Evolutionary conservation across 2,797 vertebrate species (phyloP).

Genomic region (Ciconia nigra): DNA sequence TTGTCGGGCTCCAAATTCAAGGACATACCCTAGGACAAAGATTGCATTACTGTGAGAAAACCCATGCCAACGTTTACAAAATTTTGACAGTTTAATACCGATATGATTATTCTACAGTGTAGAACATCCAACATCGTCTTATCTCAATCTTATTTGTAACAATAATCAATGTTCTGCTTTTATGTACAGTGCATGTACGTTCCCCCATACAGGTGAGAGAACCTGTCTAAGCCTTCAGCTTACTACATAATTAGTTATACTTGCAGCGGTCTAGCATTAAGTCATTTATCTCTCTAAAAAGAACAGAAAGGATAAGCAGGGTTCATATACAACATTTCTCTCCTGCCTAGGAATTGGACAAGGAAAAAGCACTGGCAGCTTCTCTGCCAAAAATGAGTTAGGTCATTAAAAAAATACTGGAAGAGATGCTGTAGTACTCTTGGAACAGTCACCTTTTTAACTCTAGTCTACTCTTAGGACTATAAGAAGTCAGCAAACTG

Average conservation of each 20-base stretch:
- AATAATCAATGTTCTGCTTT: neutral
- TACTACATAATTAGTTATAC: neutral
- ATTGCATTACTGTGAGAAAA: neutral
- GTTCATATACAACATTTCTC: neutral
- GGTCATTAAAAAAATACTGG: neutral
- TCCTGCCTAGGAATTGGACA: neutral
- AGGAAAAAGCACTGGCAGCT: neutral
- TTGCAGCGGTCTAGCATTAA: neutral
- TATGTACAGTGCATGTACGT: accelerated
- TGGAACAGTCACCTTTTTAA: neutral
- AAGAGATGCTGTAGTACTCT: neutral
- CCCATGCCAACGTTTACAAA: accelerated
- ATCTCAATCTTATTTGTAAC: neutral
- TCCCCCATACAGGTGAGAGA: accelerated
- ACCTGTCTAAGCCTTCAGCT: neutral
- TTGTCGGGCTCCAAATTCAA: constrained; percentile 98
- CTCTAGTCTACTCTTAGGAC: too few relatives aligned
- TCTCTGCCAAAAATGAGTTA: accelerated
- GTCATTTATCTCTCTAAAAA: neutral
- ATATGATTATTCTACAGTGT: neutral
- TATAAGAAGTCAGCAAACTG: neutral
- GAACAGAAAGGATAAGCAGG: neutral
- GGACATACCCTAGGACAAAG: constrained; percentile 88
- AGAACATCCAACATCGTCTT: neutral
- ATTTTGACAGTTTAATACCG: accelerated